phyloP scores from a whole-genome alignment of 2,888 invertebrate genomes.

The Epinotia ramella region DNA sequence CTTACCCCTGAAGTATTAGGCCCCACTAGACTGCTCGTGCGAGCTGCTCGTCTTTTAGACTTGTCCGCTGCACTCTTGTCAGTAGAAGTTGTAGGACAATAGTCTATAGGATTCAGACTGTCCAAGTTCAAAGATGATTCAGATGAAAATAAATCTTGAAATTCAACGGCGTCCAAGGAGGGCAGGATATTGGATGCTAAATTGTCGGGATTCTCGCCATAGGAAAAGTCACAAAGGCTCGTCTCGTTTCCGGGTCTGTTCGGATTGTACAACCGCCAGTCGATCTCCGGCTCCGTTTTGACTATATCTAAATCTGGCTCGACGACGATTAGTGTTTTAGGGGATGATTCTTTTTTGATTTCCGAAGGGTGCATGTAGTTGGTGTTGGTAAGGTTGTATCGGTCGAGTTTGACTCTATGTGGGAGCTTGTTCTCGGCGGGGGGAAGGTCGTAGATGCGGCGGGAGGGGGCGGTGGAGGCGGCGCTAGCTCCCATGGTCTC shows the following conservation, averaged over 20 bases:
- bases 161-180: constrained; percentile 63
- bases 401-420: constrained; percentile 55
- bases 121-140: constrained; percentile 62
- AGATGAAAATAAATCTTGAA: constrained; percentile 64
- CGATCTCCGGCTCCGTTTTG: constrained; percentile 66
- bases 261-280: constrained; percentile 64
- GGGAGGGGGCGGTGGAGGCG: constrained; percentile 51
- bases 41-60: constrained; percentile 57
- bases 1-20: constrained; percentile 55
- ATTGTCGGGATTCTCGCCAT: constrained; percentile 67
- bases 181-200: constrained; percentile 60
- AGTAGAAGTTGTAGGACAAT: constrained; percentile 45
- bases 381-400: constrained; percentile 59
- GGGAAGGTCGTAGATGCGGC: constrained; percentile 65
- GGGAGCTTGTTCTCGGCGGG: constrained; percentile 55
- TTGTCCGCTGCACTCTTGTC: constrained; percentile 56
- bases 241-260: constrained; percentile 61
- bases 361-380: constrained; percentile 53
- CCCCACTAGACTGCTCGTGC: constrained; percentile 60
- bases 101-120: constrained; percentile 57
- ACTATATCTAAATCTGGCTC: constrained; percentile 65
- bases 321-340: constrained; percentile 57
- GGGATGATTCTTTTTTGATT: constrained; percentile 56
- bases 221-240: constrained; percentile 71
- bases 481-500: constrained; percentile 54